Conservation (phyloP, 2,113 vertebrate species). For the Aptenodytes patagonicus region DNA sequence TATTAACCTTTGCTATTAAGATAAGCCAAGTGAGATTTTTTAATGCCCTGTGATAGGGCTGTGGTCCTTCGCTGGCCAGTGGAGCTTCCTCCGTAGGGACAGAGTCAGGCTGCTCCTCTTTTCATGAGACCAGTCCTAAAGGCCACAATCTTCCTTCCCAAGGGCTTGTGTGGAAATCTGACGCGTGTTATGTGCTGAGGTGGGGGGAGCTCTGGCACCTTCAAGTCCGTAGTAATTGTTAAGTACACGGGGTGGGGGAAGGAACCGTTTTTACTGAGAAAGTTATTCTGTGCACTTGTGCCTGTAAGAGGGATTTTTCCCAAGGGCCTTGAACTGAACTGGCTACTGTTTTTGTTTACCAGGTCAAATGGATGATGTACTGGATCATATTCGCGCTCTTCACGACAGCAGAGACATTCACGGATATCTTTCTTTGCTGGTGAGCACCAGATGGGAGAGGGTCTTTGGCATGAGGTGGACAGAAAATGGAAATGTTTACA, state of each 20-base stretch:
- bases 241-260: not conserved
- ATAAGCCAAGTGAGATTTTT: not conserved
- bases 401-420: slow-evolving; percentile 93
- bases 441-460: slow-evolving; percentile 68
- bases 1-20: not conserved
- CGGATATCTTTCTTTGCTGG: slow-evolving; percentile 98
- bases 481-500: not conserved
- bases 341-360: slow-evolving; percentile 2
- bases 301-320: not conserved
- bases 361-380: slow-evolving; percentile 99
- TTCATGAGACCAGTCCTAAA: not conserved
- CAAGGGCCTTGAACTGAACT: too few relatives aligned
- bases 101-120: not conserved
- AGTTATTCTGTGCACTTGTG: not conserved
- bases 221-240: not conserved
- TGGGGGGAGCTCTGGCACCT: not conserved
- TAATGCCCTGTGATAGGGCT: not conserved
- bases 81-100: not conserved
- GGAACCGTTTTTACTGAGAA: not conserved
- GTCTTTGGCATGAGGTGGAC: not conserved
- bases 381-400: slow-evolving; percentile 99
- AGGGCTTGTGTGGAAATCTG: not conserved
- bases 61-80: not conserved
- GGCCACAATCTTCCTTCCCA: not conserved
- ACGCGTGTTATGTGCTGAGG: not conserved